Evolutionary conservation across 2,888 invertebrate genomes (phyloP).

Genomic region (Aleiodes alternator): DNA sequence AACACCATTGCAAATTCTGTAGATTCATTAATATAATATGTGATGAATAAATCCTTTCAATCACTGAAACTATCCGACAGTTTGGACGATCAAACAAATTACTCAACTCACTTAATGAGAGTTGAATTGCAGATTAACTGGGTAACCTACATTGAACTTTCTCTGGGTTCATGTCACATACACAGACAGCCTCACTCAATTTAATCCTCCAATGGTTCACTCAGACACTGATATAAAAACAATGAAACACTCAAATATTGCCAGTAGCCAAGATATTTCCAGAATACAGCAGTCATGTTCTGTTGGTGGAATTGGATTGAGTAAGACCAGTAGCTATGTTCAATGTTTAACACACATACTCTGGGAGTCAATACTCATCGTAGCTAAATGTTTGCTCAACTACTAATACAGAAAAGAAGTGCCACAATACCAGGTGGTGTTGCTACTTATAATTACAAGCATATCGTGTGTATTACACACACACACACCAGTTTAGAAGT

Average conservation of each 20-base stretch:
- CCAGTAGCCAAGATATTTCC: too few species aligned
- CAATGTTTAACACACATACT: conserved; percentile 41
- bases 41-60: not conserved
- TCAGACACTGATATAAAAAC: not conserved
- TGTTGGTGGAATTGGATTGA: conserved; percentile 9
- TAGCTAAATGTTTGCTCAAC: conserved; percentile 65
- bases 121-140: conserved; percentile 31
- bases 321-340: conserved; percentile 43
- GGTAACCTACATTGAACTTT: conserved; percentile 36
- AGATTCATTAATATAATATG: not conserved
- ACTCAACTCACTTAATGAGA: conserved; percentile 4
- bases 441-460: conserved; percentile 67
- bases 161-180: conserved; percentile 24
- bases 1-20: conserved; percentile 49
- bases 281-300: not conserved
- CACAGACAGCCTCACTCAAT: conserved; percentile 12
- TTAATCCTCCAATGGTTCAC: not conserved
- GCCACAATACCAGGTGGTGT: conserved; percentile 68
- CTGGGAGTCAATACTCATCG: conserved; percentile 25
- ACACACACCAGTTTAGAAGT: not conserved
- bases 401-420: conserved; percentile 64
- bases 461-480: conserved; percentile 44
- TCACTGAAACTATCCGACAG: not conserved
- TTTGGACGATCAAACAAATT: too few species aligned
- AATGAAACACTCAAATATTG: not conserved